A percentile compares a stretch with the other conserved stretches of the same genome.
Conservation (phyloP, 2,888 invertebrate genomes). For the Diaprepes abbreviatus region DNA sequence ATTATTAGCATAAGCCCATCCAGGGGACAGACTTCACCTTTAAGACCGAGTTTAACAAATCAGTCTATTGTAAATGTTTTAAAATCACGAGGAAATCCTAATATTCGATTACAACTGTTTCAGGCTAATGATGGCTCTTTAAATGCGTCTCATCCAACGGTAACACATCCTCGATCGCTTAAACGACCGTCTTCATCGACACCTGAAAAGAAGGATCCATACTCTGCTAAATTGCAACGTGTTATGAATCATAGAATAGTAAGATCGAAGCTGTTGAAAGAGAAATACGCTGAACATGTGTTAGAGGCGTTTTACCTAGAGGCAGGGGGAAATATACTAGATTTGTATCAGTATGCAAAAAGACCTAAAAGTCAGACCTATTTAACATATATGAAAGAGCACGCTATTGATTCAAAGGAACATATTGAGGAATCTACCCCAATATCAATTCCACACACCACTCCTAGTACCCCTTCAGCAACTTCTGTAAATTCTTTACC, state of each 20-base stretch:
- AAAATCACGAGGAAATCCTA: conserved; percentile 60
- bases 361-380: conserved; percentile 83
- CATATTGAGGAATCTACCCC: conserved; percentile 66
- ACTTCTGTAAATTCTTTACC: conserved; percentile 64
- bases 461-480: conserved; percentile 62
- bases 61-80: conserved; percentile 67
- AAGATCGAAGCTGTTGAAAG: conserved; percentile 78
- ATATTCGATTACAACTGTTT: conserved; percentile 64
- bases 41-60: conserved; percentile 66
- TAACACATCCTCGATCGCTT: conserved; percentile 57
- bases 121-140: conserved; percentile 42
- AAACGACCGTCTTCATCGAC: conserved; percentile 68
- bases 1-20: conserved; percentile 70
- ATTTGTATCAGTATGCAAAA: conserved; percentile 88
- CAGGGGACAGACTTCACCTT: conserved; percentile 58
- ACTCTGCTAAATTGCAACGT: conserved; percentile 74
- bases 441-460: conserved; percentile 54
- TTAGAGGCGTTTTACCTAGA: conserved; percentile 91
- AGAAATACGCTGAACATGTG: conserved; percentile 83
- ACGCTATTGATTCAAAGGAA: conserved; percentile 64
- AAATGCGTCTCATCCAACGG: conserved; percentile 48
- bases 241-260: conserved; percentile 80
- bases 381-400: conserved; percentile 80
- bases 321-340: conserved; percentile 89
- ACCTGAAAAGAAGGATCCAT: conserved; percentile 68